phyloP scores from a whole-genome alignment of 2,888 invertebrate species.

The Toxonevra muliebris region DNA sequence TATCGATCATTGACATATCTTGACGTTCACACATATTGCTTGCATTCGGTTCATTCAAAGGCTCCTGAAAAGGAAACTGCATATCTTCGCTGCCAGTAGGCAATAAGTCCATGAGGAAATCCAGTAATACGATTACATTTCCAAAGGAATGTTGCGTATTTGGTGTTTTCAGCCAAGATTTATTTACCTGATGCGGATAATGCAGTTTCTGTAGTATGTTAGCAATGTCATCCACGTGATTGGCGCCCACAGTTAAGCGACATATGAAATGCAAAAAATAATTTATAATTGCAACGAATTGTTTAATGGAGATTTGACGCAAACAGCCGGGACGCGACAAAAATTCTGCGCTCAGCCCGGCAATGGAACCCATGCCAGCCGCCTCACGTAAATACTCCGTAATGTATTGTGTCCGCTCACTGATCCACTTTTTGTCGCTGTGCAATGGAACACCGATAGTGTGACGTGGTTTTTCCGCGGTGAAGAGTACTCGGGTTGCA shows the following conservation, averaged over 20 bases:
- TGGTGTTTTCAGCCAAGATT: slow-evolving; percentile 63
- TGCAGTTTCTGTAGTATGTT: slow-evolving; percentile 56
- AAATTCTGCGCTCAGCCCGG: slow-evolving; percentile 49
- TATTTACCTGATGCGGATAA: slow-evolving; percentile 60
- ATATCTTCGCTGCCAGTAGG: slow-evolving; percentile 34
- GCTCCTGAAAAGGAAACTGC: slow-evolving; percentile 41
- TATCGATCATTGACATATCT: slow-evolving; percentile 41
- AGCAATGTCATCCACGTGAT: slow-evolving; percentile 59
- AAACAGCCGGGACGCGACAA: slow-evolving; percentile 46
- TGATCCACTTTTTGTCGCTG: slow-evolving; percentile 61
- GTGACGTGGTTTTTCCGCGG: slow-evolving; percentile 54
- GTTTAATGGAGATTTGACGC: slow-evolving; percentile 62
- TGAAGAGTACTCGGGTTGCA: slow-evolving; percentile 38
- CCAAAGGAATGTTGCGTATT: slow-evolving; percentile 61
- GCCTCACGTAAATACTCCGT: slow-evolving; percentile 51
- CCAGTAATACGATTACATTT: slow-evolving; percentile 57
- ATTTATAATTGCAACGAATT: slow-evolving; percentile 58
- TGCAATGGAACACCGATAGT: slow-evolving; percentile 36
- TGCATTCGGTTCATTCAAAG: slow-evolving; percentile 31
- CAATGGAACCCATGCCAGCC: slow-evolving; percentile 30
- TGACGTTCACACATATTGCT: slow-evolving; percentile 19
- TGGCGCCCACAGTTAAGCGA: slow-evolving; percentile 52
- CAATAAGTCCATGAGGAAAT: slow-evolving; percentile 58
- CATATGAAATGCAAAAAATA: slow-evolving; percentile 55
- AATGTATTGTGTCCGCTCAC: slow-evolving; percentile 52